Base-by-base conservation (phyloP, 2,113 vertebrate genomes). In the Prionailurus viverrinus region DNA sequence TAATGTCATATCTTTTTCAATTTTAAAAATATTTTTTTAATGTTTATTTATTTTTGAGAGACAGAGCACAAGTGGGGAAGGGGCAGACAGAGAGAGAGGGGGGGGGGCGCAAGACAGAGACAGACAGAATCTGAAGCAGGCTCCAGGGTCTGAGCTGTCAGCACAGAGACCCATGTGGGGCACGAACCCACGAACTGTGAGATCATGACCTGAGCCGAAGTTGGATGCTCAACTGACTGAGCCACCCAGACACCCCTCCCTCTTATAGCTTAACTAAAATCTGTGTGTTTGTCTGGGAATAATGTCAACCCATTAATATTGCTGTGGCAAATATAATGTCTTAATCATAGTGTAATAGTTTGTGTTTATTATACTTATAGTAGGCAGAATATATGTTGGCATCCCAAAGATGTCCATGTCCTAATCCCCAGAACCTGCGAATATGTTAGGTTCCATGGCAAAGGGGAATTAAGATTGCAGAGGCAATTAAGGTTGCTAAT, bases 281-380 rank as follows among this genome's bases (percentile, higher is more conserved):
- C 58, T 87, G 25, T 51, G 12, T 61, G 18, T 83, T 91, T 96
- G 19, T 93, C 36, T 55, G 33, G 3, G 36, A 86, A 84, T 76
- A 90, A 96, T 91, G 19, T 45, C 36, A 79, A 90, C 3, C 11
- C 11, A 45, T 84, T 92, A 90, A 68, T 36, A 89, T 93, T 91
- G 51, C n/a, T 79, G 18, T 96, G 41, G 81, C 4, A 93, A 93
- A 84, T 9, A 68, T 25, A 81, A 25, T 76, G 7, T 71, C 21
- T 87, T 97, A 71, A 95, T 58, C 4, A 76, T 10, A 71, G 4
- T 65, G 5, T 61, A 94, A 39, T 19, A n/a, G 80, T 80, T 87
- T 79, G 16, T 89, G 51, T 69, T 82, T 92, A 31, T 82, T 91
- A 33, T 53, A 58, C 84, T 93, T 92, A 21, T 88, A 45, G 10